Evolutionary conservation across 2,113 vertebrate genomes (phyloP), one percentile per base, ranked within the genome.

Genomic region (Hiodon alosoides): DNA sequence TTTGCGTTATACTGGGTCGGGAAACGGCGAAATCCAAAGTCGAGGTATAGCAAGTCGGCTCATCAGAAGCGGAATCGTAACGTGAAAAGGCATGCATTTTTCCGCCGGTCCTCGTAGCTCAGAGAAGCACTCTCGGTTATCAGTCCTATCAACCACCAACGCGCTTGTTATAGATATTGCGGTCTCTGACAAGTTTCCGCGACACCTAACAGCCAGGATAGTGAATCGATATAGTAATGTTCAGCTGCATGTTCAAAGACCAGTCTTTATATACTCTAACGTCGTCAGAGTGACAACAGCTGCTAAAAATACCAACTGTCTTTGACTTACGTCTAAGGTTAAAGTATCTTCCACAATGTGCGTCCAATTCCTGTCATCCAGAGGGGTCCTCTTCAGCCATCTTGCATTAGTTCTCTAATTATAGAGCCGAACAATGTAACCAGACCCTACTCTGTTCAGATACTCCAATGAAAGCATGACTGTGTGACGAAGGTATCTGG

Each of bases 41-140:
- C 46, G 93, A 92, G 0, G 92, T 90, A 79, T 91, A 92, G 80
- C 90, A 87, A 60, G 81, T 55, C 1, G 88, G 91, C 84, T 87
- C 89, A 76, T 80, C 70, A 0, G 93, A 83, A 51, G 91, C 87
- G 80, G 91, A 85, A 72, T 96, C 93, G 81, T 94, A 91, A 81
- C 91, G 95, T 0, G 94, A 92, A 86, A 95, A 93, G 58, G 95
- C 95, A 79, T 95, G 93, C 95, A 96, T 95, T 86, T 88, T 83
- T 89, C 84, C 82, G 89, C 77, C 82, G 84, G 73, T 3, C 53
- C 82, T 86, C 64, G 1, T 84, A 67, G 81, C 80, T 74, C 71
- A 85, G 50, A 3, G 73, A 57, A 71, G 72, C 46, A 47, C 69
- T 83, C 31, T 51, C 67, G 48, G n/a, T 76, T 72, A 52, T 52